Evolutionary conservation across 2,888 invertebrate genomes (phyloP).

Genomic region (Microctonus brassicae): DNA sequence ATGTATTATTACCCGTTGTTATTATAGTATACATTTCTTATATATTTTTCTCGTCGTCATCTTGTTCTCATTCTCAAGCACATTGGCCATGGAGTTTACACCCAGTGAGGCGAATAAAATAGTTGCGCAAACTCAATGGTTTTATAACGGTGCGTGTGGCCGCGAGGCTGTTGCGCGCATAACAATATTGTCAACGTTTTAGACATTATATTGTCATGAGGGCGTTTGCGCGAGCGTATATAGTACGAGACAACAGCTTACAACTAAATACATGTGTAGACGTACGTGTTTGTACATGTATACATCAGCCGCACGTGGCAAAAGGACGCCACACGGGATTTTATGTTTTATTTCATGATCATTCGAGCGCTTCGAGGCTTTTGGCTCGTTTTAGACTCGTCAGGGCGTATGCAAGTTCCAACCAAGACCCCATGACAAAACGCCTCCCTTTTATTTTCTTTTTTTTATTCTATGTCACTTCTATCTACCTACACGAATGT

Average conservation of each 20-base stretch:
- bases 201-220: slow-evolving; percentile 41
- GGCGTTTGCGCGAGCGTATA: slow-evolving; percentile 16
- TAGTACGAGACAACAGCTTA: not conserved
- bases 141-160: slow-evolving; percentile 42
- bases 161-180: slow-evolving; percentile 41
- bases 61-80: slow-evolving; percentile 19
- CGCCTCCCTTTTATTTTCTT: slow-evolving; percentile 6
- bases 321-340: slow-evolving; percentile 49
- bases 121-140: slow-evolving; percentile 50
- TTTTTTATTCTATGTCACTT: not conserved
- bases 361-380: slow-evolving; percentile 42
- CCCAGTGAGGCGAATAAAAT: slow-evolving; percentile 54
- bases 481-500: not conserved
- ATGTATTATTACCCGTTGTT: not conserved
- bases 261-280: not conserved
- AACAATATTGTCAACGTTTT: slow-evolving; percentile 2
- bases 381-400: slow-evolving; percentile 44
- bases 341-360: slow-evolving; percentile 55
- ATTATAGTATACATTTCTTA: no score
- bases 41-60: not conserved
- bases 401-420: slow-evolving; percentile 41
- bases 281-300: slow-evolving; percentile 57
- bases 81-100: slow-evolving; percentile 27
- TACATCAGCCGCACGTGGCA: slow-evolving; percentile 58
- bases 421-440: slow-evolving; percentile 40